Conservation (phyloP, 2,113 vertebrate genomes). For the Oncorhynchus clarkii region DNA sequence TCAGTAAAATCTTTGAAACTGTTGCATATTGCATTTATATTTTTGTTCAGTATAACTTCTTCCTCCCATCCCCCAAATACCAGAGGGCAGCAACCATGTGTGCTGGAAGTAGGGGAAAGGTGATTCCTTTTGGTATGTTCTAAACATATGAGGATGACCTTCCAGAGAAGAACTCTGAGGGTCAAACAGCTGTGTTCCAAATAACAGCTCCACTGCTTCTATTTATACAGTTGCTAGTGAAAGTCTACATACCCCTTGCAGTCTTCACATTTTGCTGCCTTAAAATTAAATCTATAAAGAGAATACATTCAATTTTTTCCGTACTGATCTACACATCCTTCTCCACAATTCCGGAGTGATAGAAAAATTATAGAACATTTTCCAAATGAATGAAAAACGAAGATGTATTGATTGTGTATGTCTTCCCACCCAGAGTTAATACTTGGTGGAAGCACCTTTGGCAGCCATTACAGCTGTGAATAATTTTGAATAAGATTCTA, state of each 20-base stretch:
- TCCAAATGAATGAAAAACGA: no score
- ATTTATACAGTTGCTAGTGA: slow-evolving; percentile 45
- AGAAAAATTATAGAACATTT: no score
- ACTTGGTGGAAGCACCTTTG: no score
- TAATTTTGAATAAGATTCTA: no score
- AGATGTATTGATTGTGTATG: no score
- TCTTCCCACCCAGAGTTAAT: no score
- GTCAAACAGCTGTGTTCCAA: slow-evolving; percentile 51
- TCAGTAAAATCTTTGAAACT: no score
- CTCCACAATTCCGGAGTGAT: no score
- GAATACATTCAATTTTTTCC: no score
- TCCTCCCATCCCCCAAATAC: slow-evolving; percentile 37
- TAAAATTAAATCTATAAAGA: no score
- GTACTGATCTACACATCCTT: no score
- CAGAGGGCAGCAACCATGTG: slow-evolving; percentile 32
- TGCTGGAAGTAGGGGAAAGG: slow-evolving; percentile 67
- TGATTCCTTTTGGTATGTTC: slow-evolving; percentile 35
- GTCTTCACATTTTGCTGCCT: slow-evolving; percentile 2
- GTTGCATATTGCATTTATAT: not conserved
- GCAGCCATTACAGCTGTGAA: no score
- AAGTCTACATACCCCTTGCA: not conserved
- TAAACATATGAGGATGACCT: slow-evolving; percentile 65
- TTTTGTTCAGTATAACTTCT: slow-evolving; percentile 8
- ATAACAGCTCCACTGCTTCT: slow-evolving; percentile 39
- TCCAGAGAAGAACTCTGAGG: slow-evolving; percentile 32